Conservation (phyloP, 1,140 invertebrate genomes). For the Eupristina koningsbergeri region DNA sequence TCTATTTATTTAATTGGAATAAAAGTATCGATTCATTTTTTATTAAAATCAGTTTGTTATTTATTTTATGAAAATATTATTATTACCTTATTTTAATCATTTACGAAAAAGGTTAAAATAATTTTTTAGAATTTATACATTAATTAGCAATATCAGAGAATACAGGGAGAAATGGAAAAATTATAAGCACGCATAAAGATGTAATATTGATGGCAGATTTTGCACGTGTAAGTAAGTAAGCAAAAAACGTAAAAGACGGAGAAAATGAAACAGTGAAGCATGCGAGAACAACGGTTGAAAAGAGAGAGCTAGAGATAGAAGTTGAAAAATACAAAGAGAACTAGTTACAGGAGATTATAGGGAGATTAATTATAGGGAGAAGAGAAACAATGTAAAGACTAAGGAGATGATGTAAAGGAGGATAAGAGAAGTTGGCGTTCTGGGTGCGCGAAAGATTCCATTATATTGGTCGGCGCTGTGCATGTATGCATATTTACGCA, state of each 20-base stretch:
- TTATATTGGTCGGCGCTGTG: constrained; percentile 20
- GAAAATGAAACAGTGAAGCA: neutral
- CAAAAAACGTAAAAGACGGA: neutral
- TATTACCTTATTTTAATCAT: too few relatives aligned
- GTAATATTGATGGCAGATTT: too few relatives aligned
- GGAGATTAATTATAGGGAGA: neutral
- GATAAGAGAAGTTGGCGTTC: neutral
- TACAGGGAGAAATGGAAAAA: too few relatives aligned
- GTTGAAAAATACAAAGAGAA: neutral
- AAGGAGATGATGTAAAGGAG: neutral
- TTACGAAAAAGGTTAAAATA: too few relatives aligned
- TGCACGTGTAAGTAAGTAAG: neutral
- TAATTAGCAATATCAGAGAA: too few relatives aligned
- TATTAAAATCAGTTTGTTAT: too few relatives aligned
- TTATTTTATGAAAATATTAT: too few relatives aligned
- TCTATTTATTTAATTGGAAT: too few relatives aligned
- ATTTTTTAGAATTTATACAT: too few relatives aligned
- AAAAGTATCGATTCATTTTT: too few relatives aligned
- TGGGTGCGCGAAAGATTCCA: constrained; percentile 10
- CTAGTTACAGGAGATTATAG: neutral
- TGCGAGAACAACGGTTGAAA: neutral
- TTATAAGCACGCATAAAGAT: neutral
- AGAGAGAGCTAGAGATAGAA: neutral
- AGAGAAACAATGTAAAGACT: neutral
- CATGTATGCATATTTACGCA: constrained; percentile 36